phyloP scores from a whole-genome alignment of 2,797 vertebrate genomes.

The Myoxocephalus aenaeus region DNA sequence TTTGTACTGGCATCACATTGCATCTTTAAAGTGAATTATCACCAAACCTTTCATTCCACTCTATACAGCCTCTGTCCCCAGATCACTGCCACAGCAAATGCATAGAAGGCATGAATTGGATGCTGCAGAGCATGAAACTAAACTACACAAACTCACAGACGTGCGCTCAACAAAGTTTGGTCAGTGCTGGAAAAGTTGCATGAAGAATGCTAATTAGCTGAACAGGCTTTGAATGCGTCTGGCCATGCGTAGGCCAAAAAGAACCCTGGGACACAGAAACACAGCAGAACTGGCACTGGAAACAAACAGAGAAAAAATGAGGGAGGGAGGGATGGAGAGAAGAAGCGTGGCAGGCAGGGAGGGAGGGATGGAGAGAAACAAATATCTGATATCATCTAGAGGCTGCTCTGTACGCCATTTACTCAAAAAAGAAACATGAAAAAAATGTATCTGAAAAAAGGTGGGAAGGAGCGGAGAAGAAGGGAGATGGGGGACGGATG shows the following conservation, averaged over 20 bases:
- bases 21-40: slow-evolving; percentile 13
- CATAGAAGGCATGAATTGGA: slow-evolving; percentile 43
- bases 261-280: slow-evolving; percentile 84
- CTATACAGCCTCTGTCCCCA: slow-evolving; percentile 30
- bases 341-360: slow-evolving; percentile 67
- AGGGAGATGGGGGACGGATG: slow-evolving; percentile 55
- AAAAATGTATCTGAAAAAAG: slow-evolving; percentile 66
- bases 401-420: slow-evolving; percentile 79
- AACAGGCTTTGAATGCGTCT: slow-evolving; percentile 84
- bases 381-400: slow-evolving; percentile 83
- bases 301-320: slow-evolving; percentile 83
- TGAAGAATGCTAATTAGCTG: slow-evolving; percentile 83
- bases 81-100: slow-evolving; percentile 29
- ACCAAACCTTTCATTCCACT: slow-evolving; percentile 14
- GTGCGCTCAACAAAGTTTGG: slow-evolving; percentile 73
- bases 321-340: slow-evolving; percentile 69
- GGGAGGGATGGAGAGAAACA: slow-evolving; percentile 73
- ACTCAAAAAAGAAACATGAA: slow-evolving; percentile 79
- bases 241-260: slow-evolving; percentile 82
- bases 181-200: slow-evolving; percentile 80
- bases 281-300: slow-evolving; percentile 86
- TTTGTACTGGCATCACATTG: not conserved
- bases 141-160: slow-evolving; percentile 45
- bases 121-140: slow-evolving; percentile 42
- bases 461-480: slow-evolving; percentile 64